These are phyloP conservation scores for Phalacrocorax brasilianus DNA, from an alignment of 2,113 vertebrate species.

Conservation along the genomic window DNA sequence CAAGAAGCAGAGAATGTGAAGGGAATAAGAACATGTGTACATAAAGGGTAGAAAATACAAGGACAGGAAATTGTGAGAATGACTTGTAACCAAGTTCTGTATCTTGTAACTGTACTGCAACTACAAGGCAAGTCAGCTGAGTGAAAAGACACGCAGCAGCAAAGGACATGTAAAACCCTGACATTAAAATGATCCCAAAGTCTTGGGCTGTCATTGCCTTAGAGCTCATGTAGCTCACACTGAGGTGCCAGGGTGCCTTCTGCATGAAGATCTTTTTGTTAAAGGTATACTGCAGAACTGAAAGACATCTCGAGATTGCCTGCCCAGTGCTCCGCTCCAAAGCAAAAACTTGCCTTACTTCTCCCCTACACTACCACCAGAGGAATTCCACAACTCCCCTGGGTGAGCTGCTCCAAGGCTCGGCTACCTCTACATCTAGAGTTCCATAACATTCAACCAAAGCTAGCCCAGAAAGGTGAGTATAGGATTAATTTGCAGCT, in stretches of 20 bases:
- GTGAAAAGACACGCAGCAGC: not conserved
- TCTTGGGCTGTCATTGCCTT: not conserved
- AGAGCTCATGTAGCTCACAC: not conserved
- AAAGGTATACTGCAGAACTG: accelerated
- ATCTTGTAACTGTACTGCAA: not conserved
- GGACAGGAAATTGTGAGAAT: not conserved
- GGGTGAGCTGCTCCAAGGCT: not conserved
- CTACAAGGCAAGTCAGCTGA: not conserved
- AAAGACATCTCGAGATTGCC: not conserved
- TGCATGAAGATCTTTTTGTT: not conserved
- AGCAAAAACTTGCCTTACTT: not conserved
- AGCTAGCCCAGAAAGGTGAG: not conserved
- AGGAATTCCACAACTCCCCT: not conserved
- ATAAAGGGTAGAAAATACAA: not conserved
- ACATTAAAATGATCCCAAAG: not conserved
- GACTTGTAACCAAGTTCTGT: not conserved
- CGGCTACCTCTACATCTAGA: not conserved
- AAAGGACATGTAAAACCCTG: not conserved
- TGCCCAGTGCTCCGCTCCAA: not conserved
- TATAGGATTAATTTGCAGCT: not conserved
- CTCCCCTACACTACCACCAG: too few species aligned
- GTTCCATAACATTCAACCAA: not conserved
- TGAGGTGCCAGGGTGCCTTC: not conserved
- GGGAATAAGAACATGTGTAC: not conserved
- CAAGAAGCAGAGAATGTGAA: not conserved